Conservation (phyloP, 2,888 invertebrate genomes). For the Eudasyphora cyanicolor region DNA sequence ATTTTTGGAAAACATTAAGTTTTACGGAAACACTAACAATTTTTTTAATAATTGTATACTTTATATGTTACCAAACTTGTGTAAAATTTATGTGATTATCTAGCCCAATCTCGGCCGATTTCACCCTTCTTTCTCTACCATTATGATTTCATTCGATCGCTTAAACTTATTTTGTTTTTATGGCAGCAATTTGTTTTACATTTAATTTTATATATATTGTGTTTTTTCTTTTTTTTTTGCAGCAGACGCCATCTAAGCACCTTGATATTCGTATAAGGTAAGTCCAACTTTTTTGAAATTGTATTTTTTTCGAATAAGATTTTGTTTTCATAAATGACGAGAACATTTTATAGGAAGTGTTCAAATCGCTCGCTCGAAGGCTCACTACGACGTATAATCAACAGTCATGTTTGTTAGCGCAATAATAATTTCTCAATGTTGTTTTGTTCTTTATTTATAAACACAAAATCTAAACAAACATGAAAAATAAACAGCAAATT, state of each 20-base stretch:
- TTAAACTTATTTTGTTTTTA: too few relatives aligned
- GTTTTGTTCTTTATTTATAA: background rate
- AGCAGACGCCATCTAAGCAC: background rate
- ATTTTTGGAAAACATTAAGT: too few relatives aligned
- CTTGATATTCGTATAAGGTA: constrained; percentile 36
- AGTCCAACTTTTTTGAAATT: constrained; percentile 32
- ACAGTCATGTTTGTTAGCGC: constrained; percentile 25
- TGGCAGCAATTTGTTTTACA: background rate
- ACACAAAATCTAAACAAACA: background rate
- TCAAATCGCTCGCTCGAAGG: too few relatives aligned
- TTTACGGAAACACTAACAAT: too few relatives aligned
- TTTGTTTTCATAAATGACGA: constrained; percentile 14
- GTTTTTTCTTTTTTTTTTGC: constrained; percentile 13
- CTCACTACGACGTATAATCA: background rate
- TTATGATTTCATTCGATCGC: background rate
- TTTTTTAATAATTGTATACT: too few relatives aligned
- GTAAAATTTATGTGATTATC: too few relatives aligned
- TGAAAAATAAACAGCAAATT: background rate
- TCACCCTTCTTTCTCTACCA: too few relatives aligned
- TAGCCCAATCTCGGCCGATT: too few relatives aligned
- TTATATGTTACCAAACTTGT: too few relatives aligned
- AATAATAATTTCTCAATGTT: constrained; percentile 1
- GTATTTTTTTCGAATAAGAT: constrained; percentile 2
- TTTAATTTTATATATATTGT: constrained; percentile 22
- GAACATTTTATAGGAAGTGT: constrained; percentile 43